Evolutionary conservation across 2,888 invertebrate genomes (phyloP).

Genomic region (Ctenicera cuprea): DNA sequence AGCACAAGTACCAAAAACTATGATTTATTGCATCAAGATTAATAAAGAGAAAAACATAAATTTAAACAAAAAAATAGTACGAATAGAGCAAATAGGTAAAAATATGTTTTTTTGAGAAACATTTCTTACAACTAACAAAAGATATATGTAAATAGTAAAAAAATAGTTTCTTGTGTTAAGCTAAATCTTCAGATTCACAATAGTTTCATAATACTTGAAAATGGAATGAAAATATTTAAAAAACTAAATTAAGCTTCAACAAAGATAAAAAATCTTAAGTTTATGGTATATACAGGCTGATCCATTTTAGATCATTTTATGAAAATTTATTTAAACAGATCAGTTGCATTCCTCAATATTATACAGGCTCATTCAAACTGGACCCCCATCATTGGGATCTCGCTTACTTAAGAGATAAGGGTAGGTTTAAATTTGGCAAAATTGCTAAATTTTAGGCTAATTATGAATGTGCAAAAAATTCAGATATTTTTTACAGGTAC

Average conservation of each 20-base stretch:
- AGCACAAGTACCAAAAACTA: not conserved
- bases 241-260: not conserved
- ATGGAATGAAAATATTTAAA: slow-evolving; percentile 27
- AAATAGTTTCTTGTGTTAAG: not conserved
- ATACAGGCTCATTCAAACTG: too few relatives aligned
- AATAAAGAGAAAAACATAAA: too few relatives aligned
- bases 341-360: too few relatives aligned
- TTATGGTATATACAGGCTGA: not conserved
- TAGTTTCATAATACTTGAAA: slow-evolving; percentile 18
- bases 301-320: not conserved
- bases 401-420: too few relatives aligned
- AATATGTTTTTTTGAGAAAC: not conserved
- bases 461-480: too few relatives aligned
- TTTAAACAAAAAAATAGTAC: not conserved
- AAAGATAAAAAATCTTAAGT: not conserved
- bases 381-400: too few relatives aligned
- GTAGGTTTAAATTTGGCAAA: too few relatives aligned
- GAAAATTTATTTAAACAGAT: too few relatives aligned
- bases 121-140: not conserved
- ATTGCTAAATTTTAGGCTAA: too few relatives aligned
- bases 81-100: too few relatives aligned
- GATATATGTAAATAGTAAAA: not conserved
- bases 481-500: too few relatives aligned
- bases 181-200: not conserved
- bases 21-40: too few relatives aligned